Evolutionary conservation across 2,888 invertebrate species (phyloP).

Genomic region (Tineola bisselliella): DNA sequence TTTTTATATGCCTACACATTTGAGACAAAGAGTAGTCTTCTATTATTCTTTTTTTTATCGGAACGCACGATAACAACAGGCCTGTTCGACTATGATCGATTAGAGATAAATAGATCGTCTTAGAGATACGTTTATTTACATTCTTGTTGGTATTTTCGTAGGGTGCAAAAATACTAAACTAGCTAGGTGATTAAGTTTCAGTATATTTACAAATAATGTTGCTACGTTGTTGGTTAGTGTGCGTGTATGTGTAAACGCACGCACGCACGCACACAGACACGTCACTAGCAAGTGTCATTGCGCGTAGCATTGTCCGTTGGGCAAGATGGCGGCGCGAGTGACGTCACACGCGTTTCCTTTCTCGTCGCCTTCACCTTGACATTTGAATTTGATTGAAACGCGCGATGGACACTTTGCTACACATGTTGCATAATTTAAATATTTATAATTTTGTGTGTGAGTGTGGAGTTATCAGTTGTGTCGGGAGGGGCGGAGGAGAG

Average conservation of each 20-base stretch:
- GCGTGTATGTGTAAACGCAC: slow-evolving; percentile 23
- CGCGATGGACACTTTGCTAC: slow-evolving; percentile 25
- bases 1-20: no score
- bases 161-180: no score
- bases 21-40: no score
- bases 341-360: slow-evolving; percentile 60
- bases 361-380: slow-evolving; percentile 60
- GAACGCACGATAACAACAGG: no score
- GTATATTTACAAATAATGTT: no score
- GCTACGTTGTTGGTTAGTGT: no score
- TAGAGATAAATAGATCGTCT: no score
- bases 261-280: slow-evolving; percentile 24
- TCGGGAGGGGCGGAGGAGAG: background rate
- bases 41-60: no score
- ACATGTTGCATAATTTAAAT: slow-evolving; percentile 6
- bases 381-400: slow-evolving; percentile 57
- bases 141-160: no score
- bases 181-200: no score
- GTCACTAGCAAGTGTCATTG: slow-evolving; percentile 17
- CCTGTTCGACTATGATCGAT: no score
- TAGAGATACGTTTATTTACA: no score
- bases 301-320: slow-evolving; percentile 1
- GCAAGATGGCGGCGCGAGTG: slow-evolving; percentile 45
- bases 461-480: background rate
- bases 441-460: background rate